Percentiles rank a stretch among this genome's conserved stretches.
phyloP scores from a whole-genome alignment of 2,888 invertebrate genomes.

The Phyllotreta striolata region DNA sequence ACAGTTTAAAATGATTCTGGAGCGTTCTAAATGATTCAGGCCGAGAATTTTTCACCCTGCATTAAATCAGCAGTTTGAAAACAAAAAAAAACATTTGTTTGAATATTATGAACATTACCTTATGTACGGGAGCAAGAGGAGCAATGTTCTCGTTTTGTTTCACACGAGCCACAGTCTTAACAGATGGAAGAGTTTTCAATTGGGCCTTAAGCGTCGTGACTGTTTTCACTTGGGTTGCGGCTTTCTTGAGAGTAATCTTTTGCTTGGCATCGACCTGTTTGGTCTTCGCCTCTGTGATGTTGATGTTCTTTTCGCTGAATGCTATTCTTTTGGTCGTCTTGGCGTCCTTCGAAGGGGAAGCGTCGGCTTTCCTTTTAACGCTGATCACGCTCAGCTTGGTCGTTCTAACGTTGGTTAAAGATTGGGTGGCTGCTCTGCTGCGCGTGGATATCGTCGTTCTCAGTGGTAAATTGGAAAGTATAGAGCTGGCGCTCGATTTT shows the following conservation, averaged over 20 bases:
- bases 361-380: conserved; percentile 82
- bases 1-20: too few species aligned
- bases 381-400: conserved; percentile 54
- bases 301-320: conserved; percentile 84
- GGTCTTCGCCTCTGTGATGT: conserved; percentile 43
- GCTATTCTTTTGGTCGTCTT: conserved; percentile 81
- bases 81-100: neutral
- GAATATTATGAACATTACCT: conserved; percentile 33
- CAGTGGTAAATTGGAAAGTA: conserved; percentile 53
- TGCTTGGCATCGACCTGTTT: conserved; percentile 48
- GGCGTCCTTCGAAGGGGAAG: conserved; percentile 78
- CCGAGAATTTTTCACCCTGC: too few species aligned
- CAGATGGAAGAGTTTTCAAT: conserved; percentile 53
- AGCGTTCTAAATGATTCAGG: too few species aligned
- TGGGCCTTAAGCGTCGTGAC: conserved; percentile 64
- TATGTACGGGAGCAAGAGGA: conserved; percentile 53
- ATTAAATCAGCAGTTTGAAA: neutral
- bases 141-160: conserved; percentile 58
- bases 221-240: conserved; percentile 40
- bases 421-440: conserved; percentile 57
- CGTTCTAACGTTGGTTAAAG: conserved; percentile 37
- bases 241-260: conserved; percentile 19
- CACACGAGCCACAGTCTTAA: conserved; percentile 58
- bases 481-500: conserved; percentile 58
- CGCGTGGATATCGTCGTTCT: conserved; percentile 63